A percentile compares a stretch with the other conserved stretches of the same genome.
phyloP scores from a whole-genome alignment of 2,888 invertebrate genomes.

The Rotaria socialis region DNA sequence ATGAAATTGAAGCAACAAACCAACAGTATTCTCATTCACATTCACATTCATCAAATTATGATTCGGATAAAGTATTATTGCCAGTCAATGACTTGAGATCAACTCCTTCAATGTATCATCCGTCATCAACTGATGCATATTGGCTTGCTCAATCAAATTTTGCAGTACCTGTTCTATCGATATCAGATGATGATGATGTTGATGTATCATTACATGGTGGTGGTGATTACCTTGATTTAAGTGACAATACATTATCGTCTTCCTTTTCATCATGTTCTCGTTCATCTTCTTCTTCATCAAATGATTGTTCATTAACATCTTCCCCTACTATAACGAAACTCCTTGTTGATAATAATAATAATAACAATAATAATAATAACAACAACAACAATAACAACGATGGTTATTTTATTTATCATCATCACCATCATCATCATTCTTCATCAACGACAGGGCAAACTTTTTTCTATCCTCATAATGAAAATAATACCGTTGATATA shows the following conservation, averaged over 20 bases:
- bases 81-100: neutral
- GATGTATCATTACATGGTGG: constrained; percentile 28
- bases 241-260: constrained; percentile 28
- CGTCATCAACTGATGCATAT: neutral
- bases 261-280: constrained; percentile 3
- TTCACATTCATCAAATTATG: constrained; percentile 25
- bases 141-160: constrained; percentile 34
- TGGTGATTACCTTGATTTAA: constrained; percentile 31
- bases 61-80: constrained; percentile 28
- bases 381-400: neutral
- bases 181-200: neutral
- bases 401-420: neutral
- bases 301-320: constrained; percentile 1
- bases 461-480: constrained; percentile 7
- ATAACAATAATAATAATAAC: neutral
- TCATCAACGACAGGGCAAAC: neutral
- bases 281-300: neutral
- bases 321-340: neutral
- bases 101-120: neutral
- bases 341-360: neutral
- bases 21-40: constrained; percentile 23
- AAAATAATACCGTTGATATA: constrained; percentile 7
- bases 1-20: neutral
- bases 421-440: neutral
- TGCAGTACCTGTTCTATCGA: neutral